These are phyloP conservation scores for Halictus ligatus DNA, from an alignment of 2,888 invertebrate genomes.

Conservation along the genomic window DNA sequence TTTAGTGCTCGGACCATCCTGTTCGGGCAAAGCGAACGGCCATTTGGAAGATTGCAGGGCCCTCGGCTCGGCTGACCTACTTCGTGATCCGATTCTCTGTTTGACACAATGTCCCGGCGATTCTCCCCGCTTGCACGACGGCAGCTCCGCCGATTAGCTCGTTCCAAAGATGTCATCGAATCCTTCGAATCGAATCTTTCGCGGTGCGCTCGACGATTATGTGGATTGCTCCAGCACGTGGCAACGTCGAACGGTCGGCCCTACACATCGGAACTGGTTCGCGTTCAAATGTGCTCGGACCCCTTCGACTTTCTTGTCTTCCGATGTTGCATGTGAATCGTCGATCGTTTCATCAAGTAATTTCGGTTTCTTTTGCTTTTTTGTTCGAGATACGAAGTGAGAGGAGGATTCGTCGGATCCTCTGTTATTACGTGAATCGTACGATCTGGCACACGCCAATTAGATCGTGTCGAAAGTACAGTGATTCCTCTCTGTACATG, in stretches of 20 bases:
- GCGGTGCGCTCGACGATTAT: slow-evolving; percentile 30
- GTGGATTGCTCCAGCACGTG: not conserved
- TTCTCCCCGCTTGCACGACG: slow-evolving; percentile 10
- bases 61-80: slow-evolving; percentile 50
- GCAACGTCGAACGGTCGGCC: not conserved
- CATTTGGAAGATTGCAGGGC: slow-evolving; percentile 55
- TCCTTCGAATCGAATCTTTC: slow-evolving; percentile 37
- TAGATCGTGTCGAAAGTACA: not conserved
- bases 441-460: too few relatives aligned
- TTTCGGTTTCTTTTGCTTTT: not conserved
- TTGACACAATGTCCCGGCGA: slow-evolving; percentile 54
- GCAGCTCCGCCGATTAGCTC: slow-evolving; percentile 44
- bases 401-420: not conserved
- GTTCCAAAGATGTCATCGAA: slow-evolving; percentile 32
- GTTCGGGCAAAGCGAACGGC: slow-evolving; percentile 48
- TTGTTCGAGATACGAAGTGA: not conserved
- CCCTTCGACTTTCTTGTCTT: not conserved
- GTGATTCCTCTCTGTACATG: too few relatives aligned
- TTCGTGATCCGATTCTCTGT: slow-evolving; percentile 56
- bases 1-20: slow-evolving; percentile 52
- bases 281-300: not conserved
- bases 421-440: too few relatives aligned
- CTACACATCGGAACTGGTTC: not conserved
- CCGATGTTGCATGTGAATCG: not conserved
- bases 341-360: not conserved